Evolutionary conservation across 1,140 invertebrate species (phyloP), one percentile per base, ranked within the genome.

Genomic region (Drosophila gunungcola): DNA sequence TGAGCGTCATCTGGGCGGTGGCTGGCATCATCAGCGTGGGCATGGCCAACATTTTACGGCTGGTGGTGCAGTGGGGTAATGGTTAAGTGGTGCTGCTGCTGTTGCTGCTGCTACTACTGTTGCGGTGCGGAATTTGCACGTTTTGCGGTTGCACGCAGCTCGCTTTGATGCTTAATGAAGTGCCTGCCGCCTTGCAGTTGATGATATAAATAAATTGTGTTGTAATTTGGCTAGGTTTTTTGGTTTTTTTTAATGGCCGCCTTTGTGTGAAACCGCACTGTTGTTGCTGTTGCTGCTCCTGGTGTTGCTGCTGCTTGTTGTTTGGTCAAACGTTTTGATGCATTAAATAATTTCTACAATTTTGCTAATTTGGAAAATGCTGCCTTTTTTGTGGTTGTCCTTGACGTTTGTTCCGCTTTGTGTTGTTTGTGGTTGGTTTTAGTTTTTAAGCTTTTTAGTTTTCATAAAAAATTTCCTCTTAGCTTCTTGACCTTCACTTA

Each of bases 1-100:
- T 91, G 68, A 92, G 86, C 78, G 91, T 89, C 91, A 92, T 92
- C 73, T 92, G 91, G 77, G 91, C 91, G 63, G 91, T 91, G 65
- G 91, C 91, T 78, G 91, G 91, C 91, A 92, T 92, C 91, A 92
- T 92, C 54, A 92, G 78, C 61, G 91, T 92, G 73, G 91, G 91
- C 91, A 92, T 92, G 56, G 91, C 91, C 91, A 92, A 92, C 91
- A 92, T 92, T 67, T 43, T 53, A 43, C 53, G 12, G 58, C 69
- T 74, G 82, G 61, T 67, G 54, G 49, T 75, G 53, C 60, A 51
- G 67, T 57, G 51, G 46, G 48, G 58, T 36, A 27, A 34, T 78
- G 56, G 41, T 55, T 21, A 21, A 56, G 0, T 63, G 55, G 13
- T 52, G 41, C 2, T 68, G 73, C 45, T 81, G 65, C 16, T 52